phyloP scores from a whole-genome alignment of 2,113 vertebrate species.

The Dicaeum eximium region DNA sequence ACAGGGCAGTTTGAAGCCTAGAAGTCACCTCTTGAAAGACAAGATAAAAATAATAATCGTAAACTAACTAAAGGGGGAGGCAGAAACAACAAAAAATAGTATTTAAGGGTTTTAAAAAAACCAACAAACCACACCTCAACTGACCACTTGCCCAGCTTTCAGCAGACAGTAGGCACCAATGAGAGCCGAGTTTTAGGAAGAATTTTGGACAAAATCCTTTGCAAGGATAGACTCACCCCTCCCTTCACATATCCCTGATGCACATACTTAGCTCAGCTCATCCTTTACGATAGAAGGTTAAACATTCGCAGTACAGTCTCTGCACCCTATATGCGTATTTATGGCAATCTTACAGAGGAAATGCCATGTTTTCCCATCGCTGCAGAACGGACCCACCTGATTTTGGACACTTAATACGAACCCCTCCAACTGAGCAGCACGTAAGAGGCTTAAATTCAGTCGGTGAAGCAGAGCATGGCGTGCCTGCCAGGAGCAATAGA shows the following conservation, averaged over 20 bases:
- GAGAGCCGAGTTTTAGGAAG: neutral
- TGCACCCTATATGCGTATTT: neutral
- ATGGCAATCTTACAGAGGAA: neutral
- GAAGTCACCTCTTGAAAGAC: neutral
- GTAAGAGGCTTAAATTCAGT: neutral
- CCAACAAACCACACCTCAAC: neutral
- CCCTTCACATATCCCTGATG: fast-evolving
- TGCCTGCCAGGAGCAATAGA: neutral
- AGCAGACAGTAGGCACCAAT: neutral
- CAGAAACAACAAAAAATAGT: neutral
- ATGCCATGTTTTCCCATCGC: neutral
- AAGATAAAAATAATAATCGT: neutral
- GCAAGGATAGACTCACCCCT: neutral
- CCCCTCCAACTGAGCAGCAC: neutral
- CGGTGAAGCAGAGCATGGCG: neutral
- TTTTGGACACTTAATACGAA: neutral
- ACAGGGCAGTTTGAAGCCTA: neutral
- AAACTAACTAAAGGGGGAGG: neutral
- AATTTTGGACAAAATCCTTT: neutral
- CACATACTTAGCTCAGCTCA: neutral
- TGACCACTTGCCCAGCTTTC: neutral
- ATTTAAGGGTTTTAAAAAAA: neutral
- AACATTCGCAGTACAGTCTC: neutral
- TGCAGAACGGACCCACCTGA: neutral
- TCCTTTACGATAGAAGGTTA: neutral